phyloP scores from a whole-genome alignment of 2,797 vertebrate species.

The Sciurus vulgaris region DNA sequence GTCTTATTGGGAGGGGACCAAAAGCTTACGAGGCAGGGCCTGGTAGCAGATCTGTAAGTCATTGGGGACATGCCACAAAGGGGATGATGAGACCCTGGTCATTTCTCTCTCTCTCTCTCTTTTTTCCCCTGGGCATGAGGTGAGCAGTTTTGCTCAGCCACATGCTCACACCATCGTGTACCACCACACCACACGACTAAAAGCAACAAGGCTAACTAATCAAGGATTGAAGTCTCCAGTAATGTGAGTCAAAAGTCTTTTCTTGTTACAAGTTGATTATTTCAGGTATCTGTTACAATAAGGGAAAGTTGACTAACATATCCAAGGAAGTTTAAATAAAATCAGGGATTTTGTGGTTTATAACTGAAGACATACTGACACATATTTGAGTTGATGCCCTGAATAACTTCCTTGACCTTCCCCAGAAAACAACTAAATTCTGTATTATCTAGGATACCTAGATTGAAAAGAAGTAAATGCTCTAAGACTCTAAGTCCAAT shows the following conservation, averaged over 20 bases:
- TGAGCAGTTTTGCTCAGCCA: neutral
- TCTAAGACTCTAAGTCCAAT: neutral
- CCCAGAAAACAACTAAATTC: conserved; percentile 1
- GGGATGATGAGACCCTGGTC: accelerated
- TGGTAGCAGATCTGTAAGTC: neutral
- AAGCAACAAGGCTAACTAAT: no score
- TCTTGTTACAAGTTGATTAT: neutral
- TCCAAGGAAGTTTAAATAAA: conserved; percentile 29
- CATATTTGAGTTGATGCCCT: neutral
- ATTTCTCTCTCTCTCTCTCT: neutral
- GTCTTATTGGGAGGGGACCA: no score
- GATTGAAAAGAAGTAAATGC: conserved; percentile 29
- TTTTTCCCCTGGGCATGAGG: no score
- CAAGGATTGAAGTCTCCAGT: neutral
- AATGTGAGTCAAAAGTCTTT: neutral
- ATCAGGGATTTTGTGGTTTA: neutral
- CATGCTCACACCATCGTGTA: no score
- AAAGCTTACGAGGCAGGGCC: no score
- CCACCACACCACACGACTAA: neutral
- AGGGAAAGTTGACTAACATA: neutral
- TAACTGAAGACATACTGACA: neutral
- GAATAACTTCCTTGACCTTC: neutral
- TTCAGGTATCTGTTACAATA: neutral
- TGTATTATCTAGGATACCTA: conserved; percentile 31
- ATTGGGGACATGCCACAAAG: no score